Evolutionary conservation across 2,113 vertebrate genomes (phyloP), one percentile per base, ranked within the genome.

Genomic region (Laterallus jamaicensis): DNA sequence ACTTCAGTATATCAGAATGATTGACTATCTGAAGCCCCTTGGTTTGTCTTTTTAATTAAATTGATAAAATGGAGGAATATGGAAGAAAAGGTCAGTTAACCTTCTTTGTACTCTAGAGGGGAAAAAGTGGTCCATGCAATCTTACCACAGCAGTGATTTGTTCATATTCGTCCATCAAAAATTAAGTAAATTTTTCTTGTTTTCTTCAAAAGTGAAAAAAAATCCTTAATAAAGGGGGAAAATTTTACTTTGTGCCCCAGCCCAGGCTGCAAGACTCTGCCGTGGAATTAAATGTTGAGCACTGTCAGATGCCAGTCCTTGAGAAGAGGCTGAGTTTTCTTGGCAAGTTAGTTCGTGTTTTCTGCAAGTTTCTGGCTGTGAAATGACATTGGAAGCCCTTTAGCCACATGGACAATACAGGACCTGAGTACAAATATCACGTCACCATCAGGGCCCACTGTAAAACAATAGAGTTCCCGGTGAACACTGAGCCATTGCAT

Each of bases 321-420:
- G 96, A 96, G 97, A 97, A 97, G 96, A 95, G 95, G 90, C 97
- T 97, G 97, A 97, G 83, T 97, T 98, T 98, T 98, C 96, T 97
- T 82, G 63, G 97, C 96, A 96, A 98, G 96, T 98, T 98, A 98
- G 98, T 98, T 98, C 97, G 94, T 98, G 95, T 98, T 98, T 98
- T 98, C 97, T 98, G 92, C 92, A 94, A 94, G 97, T 94, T 97
- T 97, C 98, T 98, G 98, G 95, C 97, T 98, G 98, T 97, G 97
- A 98, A 98, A 98, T 98, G 97, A 98, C 98, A 98, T 98, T 98
- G 97, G 97, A 98, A 98, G 97, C 97, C 97, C 97, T 98, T 98
- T 98, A 98, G 96, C 97, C 97, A 97, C 97, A 97, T 96, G 97
- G 97, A 98, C 97, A 97, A 97, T 97, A 96, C 96, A 97, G 96